Evolutionary conservation across 2,113 vertebrate genomes (phyloP).

Genomic region (Abramis brama): DNA sequence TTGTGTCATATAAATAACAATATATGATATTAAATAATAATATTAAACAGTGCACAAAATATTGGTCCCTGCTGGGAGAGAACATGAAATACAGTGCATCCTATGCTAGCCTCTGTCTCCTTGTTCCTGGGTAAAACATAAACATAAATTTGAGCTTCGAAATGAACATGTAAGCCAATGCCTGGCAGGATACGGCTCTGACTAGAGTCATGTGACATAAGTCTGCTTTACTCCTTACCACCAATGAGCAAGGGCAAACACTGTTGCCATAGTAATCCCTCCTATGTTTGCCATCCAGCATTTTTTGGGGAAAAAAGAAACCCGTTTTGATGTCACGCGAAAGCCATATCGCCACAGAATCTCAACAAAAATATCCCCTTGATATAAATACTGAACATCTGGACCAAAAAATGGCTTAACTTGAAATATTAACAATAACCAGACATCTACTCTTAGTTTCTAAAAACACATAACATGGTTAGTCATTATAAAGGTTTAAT

Average conservation of each 20-base stretch:
- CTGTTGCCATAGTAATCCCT: conserved; percentile 62
- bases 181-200: conserved; percentile 52
- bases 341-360: conserved; percentile 18
- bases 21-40: not conserved
- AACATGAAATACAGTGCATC: not conserved
- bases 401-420: not conserved
- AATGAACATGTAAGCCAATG: conserved; percentile 44
- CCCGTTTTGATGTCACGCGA: conserved; percentile 34
- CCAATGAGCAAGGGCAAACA: conserved; percentile 57
- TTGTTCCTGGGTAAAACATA: conserved; percentile 27
- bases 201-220: conserved; percentile 54
- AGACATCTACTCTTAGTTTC: not conserved
- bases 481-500: not conserved
- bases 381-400: not conserved
- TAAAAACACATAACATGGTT: not conserved
- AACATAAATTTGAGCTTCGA: conserved; percentile 31
- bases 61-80: not conserved
- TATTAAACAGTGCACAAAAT: not conserved
- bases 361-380: conserved; percentile 1
- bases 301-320: conserved; percentile 17
- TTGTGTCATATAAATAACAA: not conserved
- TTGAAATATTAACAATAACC: not conserved
- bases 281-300: conserved; percentile 58
- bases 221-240: conserved; percentile 57
- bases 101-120: not conserved